Conservation (phyloP, 2,888 invertebrate genomes). For the Spodoptera littoralis region DNA sequence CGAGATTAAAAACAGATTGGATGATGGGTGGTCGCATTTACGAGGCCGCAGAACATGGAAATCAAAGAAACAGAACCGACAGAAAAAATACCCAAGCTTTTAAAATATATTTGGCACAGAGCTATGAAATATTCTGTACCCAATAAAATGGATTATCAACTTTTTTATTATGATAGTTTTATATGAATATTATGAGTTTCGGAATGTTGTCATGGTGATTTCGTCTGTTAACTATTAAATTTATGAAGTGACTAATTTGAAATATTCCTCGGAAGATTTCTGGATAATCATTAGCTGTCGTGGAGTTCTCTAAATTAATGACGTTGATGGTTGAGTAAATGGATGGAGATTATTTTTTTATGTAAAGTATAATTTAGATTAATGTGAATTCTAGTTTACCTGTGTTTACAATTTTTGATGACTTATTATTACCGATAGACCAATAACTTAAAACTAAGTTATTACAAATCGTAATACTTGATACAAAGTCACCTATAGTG, state of each 20-base stretch:
- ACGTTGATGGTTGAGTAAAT: neutral
- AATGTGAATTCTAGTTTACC: no score
- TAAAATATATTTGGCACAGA: constrained; percentile 40
- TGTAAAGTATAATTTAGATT: neutral
- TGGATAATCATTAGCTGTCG: constrained; percentile 5
- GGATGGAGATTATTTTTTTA: constrained; percentile 12
- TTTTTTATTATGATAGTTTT: constrained; percentile 54
- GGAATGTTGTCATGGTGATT: constrained; percentile 25
- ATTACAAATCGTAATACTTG: no score
- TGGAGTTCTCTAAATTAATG: neutral
- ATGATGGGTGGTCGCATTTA: no score
- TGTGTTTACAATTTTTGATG: no score
- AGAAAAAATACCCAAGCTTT: constrained; percentile 4
- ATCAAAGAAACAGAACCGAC: neutral
- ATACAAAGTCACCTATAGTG: no score
- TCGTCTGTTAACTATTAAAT: constrained; percentile 20
- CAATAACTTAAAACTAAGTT: no score
- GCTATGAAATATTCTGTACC: constrained; percentile 35
- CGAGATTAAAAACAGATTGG: no score
- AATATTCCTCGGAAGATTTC: constrained; percentile 3
- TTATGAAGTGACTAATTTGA: constrained; percentile 37
- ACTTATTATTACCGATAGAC: no score
- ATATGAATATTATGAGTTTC: constrained; percentile 39
- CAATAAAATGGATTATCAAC: constrained; percentile 34
- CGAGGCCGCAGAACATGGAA: neutral